phyloP scores from a whole-genome alignment of 2,113 vertebrate species.

The Lampris incognitus region DNA sequence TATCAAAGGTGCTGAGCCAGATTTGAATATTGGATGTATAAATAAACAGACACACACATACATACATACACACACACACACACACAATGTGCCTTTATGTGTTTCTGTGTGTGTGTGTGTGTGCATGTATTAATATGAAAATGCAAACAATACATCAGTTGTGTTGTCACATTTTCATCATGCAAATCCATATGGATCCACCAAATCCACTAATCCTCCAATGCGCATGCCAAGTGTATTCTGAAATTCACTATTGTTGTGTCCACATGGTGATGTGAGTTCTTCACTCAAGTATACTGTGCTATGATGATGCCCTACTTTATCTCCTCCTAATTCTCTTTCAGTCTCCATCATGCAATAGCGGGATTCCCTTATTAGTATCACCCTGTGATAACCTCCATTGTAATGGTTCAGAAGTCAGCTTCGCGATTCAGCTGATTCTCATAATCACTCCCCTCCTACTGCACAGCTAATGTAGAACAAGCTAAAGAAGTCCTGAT shows the following conservation, averaged over 20 bases:
- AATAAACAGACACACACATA: no score
- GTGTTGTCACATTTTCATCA: background rate
- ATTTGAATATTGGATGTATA: no score
- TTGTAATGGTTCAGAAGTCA: constrained; percentile 73
- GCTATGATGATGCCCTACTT: constrained; percentile 25
- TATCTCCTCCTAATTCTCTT: constrained; percentile 40
- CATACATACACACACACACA: no score
- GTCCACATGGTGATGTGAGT: background rate
- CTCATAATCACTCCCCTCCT: constrained; percentile 71
- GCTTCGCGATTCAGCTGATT: constrained; percentile 72
- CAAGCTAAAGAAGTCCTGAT: constrained; percentile 70
- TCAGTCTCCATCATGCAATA: constrained; percentile 53
- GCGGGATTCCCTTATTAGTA: constrained; percentile 67
- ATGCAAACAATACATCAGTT: no score
- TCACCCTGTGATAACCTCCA: constrained; percentile 63
- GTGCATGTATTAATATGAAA: no score
- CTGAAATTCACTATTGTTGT: constrained; percentile 14
- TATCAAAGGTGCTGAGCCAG: no score
- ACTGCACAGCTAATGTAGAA: constrained; percentile 70
- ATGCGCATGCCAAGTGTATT: background rate
- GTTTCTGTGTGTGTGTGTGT: no score
- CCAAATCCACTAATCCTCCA: no score
- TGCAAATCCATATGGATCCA: background rate
- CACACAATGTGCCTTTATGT: no score
- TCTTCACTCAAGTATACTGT: constrained; percentile 31